Evolutionary conservation across 2,888 invertebrate species (phyloP), one percentile per base, ranked within the genome.

Genomic region (Abrostola triplasia): DNA sequence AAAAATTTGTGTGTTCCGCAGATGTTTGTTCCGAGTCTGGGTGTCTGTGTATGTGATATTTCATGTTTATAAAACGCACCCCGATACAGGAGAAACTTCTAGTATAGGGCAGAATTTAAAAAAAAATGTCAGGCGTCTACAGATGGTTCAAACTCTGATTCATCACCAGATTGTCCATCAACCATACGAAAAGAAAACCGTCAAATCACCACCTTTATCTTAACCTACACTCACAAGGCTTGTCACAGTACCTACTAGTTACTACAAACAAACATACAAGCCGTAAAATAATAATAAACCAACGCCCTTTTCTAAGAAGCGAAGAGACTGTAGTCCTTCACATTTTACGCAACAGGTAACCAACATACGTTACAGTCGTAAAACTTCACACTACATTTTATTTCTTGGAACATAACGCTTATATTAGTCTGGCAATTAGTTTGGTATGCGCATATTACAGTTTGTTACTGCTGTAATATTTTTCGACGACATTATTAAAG

Each of bases 241-340:
- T n/a, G 9, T 50, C 24, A 66, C 49, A 24, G 36, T n/a, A n/a
- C n/a, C n/a, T n/a, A n/a, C n/a, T n/a, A n/a, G n/a, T n/a, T n/a
- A 51, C 40, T 51, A 67, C 52, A 5, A 47, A 5, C 36, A 63
- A 38, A 37, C 58, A 54, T 37, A 58, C 12, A 54, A 8, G 11
- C 1, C 47, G 7, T 65, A 40, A 60, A 76, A 56, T 37, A 70
- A 55, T 65, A 68, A 63, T 73, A 74, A 67, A 63, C 67, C 56
- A 59, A 68, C 68, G 71, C 81, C 70, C 67, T 67, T 66, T 79
- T 74, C 68, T 58, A 37, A 48, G 64, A 73, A 74, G 64, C 63
- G 52, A 76, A 68, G 81, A 79, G 62, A 41, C 53, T 36, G 12
- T n/a, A 47, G 74, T 59, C 81, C 81, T 79, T 79, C 79, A 81